phyloP scores from a whole-genome alignment of 2,888 invertebrate species.

The Acronicta psi region DNA sequence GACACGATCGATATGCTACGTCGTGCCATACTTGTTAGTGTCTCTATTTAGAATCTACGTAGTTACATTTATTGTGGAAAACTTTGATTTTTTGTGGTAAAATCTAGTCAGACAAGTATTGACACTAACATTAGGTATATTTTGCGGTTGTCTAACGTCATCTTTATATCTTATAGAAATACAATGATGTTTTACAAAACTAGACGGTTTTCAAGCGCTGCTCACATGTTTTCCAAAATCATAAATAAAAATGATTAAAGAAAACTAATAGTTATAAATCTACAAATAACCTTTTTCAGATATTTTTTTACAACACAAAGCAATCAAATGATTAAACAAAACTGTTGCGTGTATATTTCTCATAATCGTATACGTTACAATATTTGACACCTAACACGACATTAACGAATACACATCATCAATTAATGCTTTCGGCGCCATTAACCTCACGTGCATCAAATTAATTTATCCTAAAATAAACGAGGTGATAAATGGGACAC shows the following conservation, averaged over 20 bases:
- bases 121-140: too few species aligned
- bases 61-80: background rate
- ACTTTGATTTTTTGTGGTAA: too few species aligned
- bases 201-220: too few species aligned
- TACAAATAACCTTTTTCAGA: too few species aligned
- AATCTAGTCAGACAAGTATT: too few species aligned
- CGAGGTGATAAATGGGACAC: constrained; percentile 39
- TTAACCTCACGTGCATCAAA: constrained; percentile 48
- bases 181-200: too few species aligned
- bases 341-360: constrained; percentile 22
- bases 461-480: constrained; percentile 48
- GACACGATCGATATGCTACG: constrained; percentile 36
- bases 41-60: constrained; percentile 35
- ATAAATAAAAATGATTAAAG: too few species aligned
- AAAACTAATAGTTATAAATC: too few species aligned
- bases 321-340: background rate
- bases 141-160: too few species aligned
- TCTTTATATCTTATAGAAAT: too few species aligned
- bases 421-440: constrained; percentile 48
- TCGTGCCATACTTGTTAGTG: constrained; percentile 33
- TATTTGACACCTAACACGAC: constrained; percentile 41
- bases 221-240: too few species aligned
- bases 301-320: background rate
- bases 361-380: constrained; percentile 11
- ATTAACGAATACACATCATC: constrained; percentile 30